These are phyloP conservation scores for Ascidia mentula DNA, from an alignment of 23 tunicate genomes.

Conservation along the genomic window DNA sequence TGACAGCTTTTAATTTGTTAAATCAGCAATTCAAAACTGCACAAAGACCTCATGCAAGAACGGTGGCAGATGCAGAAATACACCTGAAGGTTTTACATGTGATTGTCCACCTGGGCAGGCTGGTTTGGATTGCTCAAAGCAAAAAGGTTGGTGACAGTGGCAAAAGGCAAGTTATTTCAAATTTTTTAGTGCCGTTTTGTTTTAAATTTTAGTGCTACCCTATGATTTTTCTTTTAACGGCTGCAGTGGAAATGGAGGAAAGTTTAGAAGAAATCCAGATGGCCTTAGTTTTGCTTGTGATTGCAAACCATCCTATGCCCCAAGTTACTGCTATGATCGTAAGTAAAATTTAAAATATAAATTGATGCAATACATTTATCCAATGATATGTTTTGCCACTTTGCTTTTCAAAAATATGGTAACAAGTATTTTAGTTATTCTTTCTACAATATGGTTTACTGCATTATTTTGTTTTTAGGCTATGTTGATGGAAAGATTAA, in stretches of 20 bases:
- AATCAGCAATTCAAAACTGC: slow-evolving; percentile 1
- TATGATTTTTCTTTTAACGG: not conserved
- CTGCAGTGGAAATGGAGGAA: not conserved
- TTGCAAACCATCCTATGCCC: not conserved
- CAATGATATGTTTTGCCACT: too few species aligned
- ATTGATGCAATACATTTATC: not conserved
- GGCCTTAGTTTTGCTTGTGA: not conserved
- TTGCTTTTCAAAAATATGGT: too few species aligned
- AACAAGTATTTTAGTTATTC: too few species aligned
- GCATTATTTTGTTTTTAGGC: not conserved
- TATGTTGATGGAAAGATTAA: not conserved
- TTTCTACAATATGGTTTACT: too few species aligned
- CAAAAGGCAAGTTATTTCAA: not conserved
- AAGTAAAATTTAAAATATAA: not conserved
- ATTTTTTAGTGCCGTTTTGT: not conserved
- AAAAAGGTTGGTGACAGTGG: not conserved
- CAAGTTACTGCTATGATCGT: not conserved
- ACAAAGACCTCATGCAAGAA: not conserved
- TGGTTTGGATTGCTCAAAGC: not conserved
- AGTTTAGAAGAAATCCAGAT: not conserved
- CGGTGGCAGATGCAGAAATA: not conserved
- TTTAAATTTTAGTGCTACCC: not conserved
- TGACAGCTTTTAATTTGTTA: too few species aligned
- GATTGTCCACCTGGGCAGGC: not conserved
- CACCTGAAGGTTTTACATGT: not conserved